phyloP scores from a whole-genome alignment of 2,113 vertebrate genomes.

The Tachycineta bicolor region DNA sequence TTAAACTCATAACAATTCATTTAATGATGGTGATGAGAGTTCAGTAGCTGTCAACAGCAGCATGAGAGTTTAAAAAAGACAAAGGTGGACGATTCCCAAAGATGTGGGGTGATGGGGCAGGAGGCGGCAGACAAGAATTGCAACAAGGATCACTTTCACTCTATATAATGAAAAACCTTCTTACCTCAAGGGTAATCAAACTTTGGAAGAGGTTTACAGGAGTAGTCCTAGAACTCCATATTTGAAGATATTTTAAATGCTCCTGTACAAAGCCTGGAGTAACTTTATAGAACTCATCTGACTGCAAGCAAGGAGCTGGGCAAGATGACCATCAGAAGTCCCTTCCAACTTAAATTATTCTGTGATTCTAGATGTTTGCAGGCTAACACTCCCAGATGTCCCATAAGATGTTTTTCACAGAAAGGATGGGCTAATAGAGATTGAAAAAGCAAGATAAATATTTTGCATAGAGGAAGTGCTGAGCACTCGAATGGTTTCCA shows the following conservation, averaged over 20 bases:
- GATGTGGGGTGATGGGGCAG: too few species aligned
- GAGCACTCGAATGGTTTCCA: not conserved
- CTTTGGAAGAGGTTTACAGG: not conserved
- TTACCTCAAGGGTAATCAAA: not conserved
- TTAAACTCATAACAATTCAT: not conserved
- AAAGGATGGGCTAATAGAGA: not conserved
- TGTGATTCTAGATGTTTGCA: not conserved
- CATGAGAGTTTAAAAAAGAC: not conserved
- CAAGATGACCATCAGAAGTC: not conserved
- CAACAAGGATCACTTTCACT: not conserved
- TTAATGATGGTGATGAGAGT: not conserved
- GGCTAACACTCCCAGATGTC: not conserved
- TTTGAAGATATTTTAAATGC: not conserved
- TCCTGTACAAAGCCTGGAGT: not conserved
- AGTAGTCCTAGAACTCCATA: not conserved
- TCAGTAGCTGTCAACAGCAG: not conserved
- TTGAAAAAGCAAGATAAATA: not conserved
- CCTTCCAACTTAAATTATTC: not conserved
- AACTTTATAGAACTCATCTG: not conserved
- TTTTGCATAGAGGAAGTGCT: not conserved
- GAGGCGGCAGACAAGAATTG: not conserved
- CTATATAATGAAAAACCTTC: not conserved
- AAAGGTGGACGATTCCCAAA: not conserved
- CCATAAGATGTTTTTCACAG: not conserved
- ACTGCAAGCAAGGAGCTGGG: not conserved